These are phyloP conservation scores for Fringilla coelebs DNA, from an alignment of 2,797 vertebrate species.

Conservation along the genomic window DNA sequence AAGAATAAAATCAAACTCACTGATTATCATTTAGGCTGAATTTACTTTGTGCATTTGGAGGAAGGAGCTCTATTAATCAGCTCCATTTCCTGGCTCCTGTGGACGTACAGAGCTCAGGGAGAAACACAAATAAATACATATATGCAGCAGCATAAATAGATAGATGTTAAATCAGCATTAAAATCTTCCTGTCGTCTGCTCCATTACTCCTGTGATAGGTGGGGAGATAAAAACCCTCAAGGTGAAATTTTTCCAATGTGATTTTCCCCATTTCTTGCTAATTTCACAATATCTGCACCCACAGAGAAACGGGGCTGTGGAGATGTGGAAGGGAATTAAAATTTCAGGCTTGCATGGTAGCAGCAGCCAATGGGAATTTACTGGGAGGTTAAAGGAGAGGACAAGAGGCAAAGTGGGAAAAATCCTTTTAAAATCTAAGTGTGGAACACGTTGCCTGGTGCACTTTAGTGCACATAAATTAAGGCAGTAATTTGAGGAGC, in stretches of 20 bases:
- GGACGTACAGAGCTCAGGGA: not conserved
- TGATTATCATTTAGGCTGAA: slow-evolving; percentile 22
- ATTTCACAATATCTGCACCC: not conserved
- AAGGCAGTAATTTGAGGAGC: slow-evolving; percentile 46
- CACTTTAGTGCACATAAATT: slow-evolving; percentile 49
- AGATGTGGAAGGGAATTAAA: not conserved
- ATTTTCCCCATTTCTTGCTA: not conserved
- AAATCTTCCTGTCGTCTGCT: not conserved
- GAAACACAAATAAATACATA: slow-evolving; percentile 10
- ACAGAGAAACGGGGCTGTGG: not conserved
- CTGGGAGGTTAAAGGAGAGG: slow-evolving; percentile 43
- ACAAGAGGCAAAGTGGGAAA: slow-evolving; percentile 52
- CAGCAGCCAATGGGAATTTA: not conserved
- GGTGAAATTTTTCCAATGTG: not conserved
- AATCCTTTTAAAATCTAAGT: slow-evolving; percentile 38
- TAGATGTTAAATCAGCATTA: slow-evolving; percentile 24
- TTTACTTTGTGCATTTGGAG: slow-evolving; percentile 23
- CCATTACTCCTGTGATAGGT: not conserved
- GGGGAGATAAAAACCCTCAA: not conserved
- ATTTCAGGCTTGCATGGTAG: not conserved
- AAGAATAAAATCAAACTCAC: slow-evolving; percentile 35
- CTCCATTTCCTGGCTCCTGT: slow-evolving; percentile 10
- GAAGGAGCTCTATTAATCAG: slow-evolving; percentile 55
- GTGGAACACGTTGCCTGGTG: not conserved
- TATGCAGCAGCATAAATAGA: not conserved